These are phyloP conservation scores for Eretmocerus hayati DNA, from an alignment of 2,888 invertebrate species.

Conservation along the genomic window DNA sequence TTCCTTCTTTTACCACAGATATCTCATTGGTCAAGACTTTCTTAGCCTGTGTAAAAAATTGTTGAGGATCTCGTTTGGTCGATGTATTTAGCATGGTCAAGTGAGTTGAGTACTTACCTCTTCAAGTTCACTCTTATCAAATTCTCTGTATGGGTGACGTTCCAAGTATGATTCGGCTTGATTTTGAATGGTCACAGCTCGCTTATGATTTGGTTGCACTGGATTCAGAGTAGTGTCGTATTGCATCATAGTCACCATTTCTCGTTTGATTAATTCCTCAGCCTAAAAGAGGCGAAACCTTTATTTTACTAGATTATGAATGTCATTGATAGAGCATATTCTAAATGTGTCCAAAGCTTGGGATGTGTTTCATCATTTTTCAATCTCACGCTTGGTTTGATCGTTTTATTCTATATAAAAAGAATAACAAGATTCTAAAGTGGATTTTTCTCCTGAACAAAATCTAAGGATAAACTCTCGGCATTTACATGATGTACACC, in stretches of 20 bases:
- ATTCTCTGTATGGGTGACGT: constrained; percentile 75
- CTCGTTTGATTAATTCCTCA: constrained; percentile 90
- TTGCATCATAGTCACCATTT: constrained; percentile 94
- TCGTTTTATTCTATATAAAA: too few species aligned
- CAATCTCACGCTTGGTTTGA: too few species aligned
- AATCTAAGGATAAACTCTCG: too few species aligned
- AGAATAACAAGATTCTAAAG: too few species aligned
- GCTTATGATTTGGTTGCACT: constrained; percentile 51
- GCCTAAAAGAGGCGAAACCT: constrained; percentile 53
- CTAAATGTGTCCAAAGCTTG: too few species aligned
- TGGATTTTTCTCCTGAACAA: too few species aligned
- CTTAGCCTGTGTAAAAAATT: constrained; percentile 50
- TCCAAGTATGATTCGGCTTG: constrained; percentile 78
- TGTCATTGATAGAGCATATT: too few species aligned
- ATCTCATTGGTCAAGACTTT: constrained; percentile 71
- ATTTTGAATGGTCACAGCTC: constrained; percentile 48
- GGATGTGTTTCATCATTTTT: too few species aligned
- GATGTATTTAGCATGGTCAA: neutral
- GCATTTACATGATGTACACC: too few species aligned
- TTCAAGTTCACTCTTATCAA: constrained; percentile 60
- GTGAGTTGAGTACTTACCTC: constrained; percentile 34
- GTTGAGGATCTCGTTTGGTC: neutral
- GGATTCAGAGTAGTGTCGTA: constrained; percentile 83
- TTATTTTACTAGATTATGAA: too few species aligned
- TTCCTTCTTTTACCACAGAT: constrained; percentile 82